Evolutionary conservation across 2,888 invertebrate genomes (phyloP), one percentile per base, ranked within the genome.

Genomic region (Mimumesa dahlbomi): DNA sequence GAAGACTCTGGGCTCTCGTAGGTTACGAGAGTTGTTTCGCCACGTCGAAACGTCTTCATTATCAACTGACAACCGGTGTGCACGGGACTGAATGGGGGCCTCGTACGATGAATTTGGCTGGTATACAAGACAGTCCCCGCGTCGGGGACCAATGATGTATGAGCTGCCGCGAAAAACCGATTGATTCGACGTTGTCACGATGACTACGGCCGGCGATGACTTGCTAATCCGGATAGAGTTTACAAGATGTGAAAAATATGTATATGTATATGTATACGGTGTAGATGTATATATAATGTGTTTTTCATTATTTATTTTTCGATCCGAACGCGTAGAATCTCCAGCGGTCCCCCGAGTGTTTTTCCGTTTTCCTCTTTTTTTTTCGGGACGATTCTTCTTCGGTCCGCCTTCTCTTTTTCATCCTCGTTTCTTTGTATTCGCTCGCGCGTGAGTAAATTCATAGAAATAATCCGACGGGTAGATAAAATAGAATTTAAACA

Each of bases 11-110:
- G 64, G 58, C 46, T 61, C 36, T 29, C 31, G 16, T 31, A 38
- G 59, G 43, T 29, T 18, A 50, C 52, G 50, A 48, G 22, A 31
- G 52, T 18, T 42, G 43, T 57, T 45, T 38, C 57, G 14, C 25
- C 52, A 22, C 57, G 42, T 48, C 59, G 70, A 66, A 75, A 71
- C 77, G 77, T 79, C 79, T 79, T 79, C 75, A 79, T 79, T 77
- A 79, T 79, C 64, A 64, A 50, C 58, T 75, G 79, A 79, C 79
- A 73, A 76, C 61, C 70, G 53, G 58, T 5, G 25, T 3, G 54
- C n/a, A 64, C 58, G 64, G 59, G 58, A 52, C 58, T 63, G 69
- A 66, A 66, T 63, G 34, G 63, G 9, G 56, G 31, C 49, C n/a
- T n/a, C 31, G 59, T 25, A 54, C 52, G 45, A 36, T 43, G 65